Base-by-base conservation (phyloP, 2,888 invertebrate species). In the Pandemis heparana region DNA sequence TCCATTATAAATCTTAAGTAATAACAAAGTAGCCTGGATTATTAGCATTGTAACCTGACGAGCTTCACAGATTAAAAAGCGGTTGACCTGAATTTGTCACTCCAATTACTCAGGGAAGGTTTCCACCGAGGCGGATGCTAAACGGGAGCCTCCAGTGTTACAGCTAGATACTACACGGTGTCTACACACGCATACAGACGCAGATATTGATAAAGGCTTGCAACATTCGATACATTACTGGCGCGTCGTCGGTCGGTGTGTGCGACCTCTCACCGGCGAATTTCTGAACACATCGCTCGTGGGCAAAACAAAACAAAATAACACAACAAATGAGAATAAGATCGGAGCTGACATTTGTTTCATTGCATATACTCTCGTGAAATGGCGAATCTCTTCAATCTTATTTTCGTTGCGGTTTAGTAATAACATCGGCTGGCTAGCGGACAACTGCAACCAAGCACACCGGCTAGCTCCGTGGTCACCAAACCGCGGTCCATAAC, bases 21-120 rank as follows among this genome's bases (percentile, higher is more conserved):
- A 16, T 18, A 53, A 18, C 18, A 53, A 46, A 53, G 18, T 18
- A 53, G 18, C 53, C 14, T 3, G 14, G 53, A 53, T 53, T 53
- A 53, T 53, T 53, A 16, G 53, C 18, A 53, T 1, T 18, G 16
- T 53, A 16, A 18, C 18, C 53, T 53, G 18, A 16, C 18, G 53
- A 68, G 62, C 67, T 67, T 70, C 71, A 75, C 77, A 77, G 78
- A 77, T 77, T 75, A 75, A 76, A 71, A 76, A 78, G 74, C 68
- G 75, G 75, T 16, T 53, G 53, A 53, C 53, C 53, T n/a, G 53
- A 53, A 53, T 53, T 53, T 53, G 53, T 18, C 53, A 53, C 53
- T 53, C 53, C 53, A 53, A 53, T 53, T 53, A 16, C 53, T 18
- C 9, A 53, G 16, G 53, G 18, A 53, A 53, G 53, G 53, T 53